These are phyloP conservation scores for Mactromeris polynyma DNA, from an alignment of 2,888 invertebrate genomes.

Conservation along the genomic window DNA sequence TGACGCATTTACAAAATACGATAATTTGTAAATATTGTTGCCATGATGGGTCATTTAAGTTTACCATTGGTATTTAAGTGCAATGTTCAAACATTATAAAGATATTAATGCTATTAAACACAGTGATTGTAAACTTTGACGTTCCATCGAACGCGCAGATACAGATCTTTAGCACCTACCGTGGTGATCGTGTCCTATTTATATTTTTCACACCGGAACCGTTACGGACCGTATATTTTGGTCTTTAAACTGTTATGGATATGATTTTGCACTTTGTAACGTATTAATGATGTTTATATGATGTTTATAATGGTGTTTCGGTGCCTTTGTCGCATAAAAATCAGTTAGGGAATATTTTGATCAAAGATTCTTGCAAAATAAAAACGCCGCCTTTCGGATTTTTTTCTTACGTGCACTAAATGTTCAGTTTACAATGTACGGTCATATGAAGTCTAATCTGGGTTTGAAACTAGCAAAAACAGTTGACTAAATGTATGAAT, in stretches of 20 bases:
- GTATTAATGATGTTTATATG: slow-evolving; percentile 38
- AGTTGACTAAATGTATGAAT: not conserved
- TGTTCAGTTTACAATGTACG: not conserved
- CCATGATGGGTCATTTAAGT: slow-evolving; percentile 31
- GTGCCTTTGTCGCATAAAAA: slow-evolving; percentile 27
- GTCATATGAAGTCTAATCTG: not conserved
- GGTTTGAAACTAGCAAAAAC: not conserved
- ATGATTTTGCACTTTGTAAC: slow-evolving; percentile 49
- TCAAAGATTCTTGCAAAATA: slow-evolving; percentile 9
- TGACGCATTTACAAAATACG: slow-evolving; percentile 6
- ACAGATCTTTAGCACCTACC: slow-evolving; percentile 26
- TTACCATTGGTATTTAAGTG: slow-evolving; percentile 33
- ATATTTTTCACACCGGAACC: slow-evolving; percentile 34
- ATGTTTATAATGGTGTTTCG: slow-evolving; percentile 18
- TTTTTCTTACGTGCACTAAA: not conserved
- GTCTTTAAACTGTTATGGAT: slow-evolving; percentile 38
- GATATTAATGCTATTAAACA: slow-evolving; percentile 47
- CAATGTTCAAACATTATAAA: slow-evolving; percentile 43
- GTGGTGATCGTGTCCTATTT: slow-evolving; percentile 33
- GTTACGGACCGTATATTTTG: slow-evolving; percentile 27
- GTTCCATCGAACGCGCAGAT: slow-evolving; percentile 28
- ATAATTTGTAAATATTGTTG: slow-evolving; percentile 49
- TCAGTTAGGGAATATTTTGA: slow-evolving; percentile 12
- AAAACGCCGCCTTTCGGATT: not conserved
- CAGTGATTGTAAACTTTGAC: slow-evolving; percentile 24